A percentile compares a stretch with the other conserved stretches of the same genome.
Conservation (phyloP, 2,888 invertebrate genomes). For the Aplocera efformata region DNA sequence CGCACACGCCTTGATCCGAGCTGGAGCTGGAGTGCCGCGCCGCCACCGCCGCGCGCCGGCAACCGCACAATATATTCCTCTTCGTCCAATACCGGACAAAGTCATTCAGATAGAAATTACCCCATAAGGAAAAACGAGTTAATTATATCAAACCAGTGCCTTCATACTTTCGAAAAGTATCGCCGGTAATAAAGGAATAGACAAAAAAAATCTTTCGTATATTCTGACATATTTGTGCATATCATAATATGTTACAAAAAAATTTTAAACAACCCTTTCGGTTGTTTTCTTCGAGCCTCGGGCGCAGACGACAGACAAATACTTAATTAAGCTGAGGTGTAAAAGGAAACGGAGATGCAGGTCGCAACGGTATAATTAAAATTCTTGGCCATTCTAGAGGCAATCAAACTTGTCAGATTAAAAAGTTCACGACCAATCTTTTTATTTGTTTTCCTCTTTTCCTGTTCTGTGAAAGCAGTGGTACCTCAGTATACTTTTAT, state of each 20-base stretch:
- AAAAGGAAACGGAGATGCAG: constrained; percentile 18
- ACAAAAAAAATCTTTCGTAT: too few relatives aligned
- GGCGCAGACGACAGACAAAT: constrained; percentile 13
- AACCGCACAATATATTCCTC: constrained; percentile 3
- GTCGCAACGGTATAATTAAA: constrained; percentile 42
- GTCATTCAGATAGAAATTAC: background rate
- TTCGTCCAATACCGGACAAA: background rate
- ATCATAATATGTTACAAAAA: too few relatives aligned
- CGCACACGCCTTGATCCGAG: constrained; percentile 16
- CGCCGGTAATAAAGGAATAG: too few relatives aligned
- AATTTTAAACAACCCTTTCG: too few relatives aligned
- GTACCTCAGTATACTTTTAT: constrained; percentile 47
- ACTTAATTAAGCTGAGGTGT: constrained; percentile 22
- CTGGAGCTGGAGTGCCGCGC: too few relatives aligned
- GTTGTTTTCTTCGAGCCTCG: constrained; percentile 1
- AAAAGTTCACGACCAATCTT: constrained; percentile 42
- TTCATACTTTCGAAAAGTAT: too few relatives aligned
- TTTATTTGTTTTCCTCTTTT: constrained; percentile 28
- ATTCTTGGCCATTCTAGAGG: constrained; percentile 44
- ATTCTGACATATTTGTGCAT: too few relatives aligned
- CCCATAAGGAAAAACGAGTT: too few relatives aligned
- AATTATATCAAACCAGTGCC: too few relatives aligned
- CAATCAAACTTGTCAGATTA: constrained; percentile 68
- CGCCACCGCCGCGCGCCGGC: background rate
- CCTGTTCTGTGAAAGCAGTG: constrained; percentile 36